These are phyloP conservation scores for Mesopsocus fuscifrons DNA, from an alignment of 2,888 invertebrate species.

Conservation along the genomic window DNA sequence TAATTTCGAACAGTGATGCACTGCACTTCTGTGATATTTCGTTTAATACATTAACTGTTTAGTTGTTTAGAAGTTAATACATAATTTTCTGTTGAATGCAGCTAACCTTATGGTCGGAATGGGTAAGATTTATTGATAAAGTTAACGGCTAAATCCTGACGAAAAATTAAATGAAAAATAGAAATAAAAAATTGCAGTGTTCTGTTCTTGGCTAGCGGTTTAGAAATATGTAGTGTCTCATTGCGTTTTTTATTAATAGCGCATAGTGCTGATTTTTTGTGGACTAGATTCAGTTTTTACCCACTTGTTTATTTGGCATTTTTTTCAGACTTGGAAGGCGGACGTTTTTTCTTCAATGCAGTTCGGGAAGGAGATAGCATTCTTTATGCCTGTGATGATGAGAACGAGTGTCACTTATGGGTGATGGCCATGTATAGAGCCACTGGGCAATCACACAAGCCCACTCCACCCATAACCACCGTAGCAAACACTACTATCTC, in stretches of 20 bases:
- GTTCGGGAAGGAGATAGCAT: conserved; percentile 97
- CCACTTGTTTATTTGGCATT: conserved; percentile 6
- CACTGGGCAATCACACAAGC: conserved; percentile 99
- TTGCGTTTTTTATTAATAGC: too few relatives aligned
- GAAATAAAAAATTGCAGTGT: too few relatives aligned
- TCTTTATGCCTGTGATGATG: conserved; percentile 87
- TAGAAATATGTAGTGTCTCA: too few relatives aligned
- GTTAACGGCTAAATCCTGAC: too few relatives aligned
- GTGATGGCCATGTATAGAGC: conserved; percentile 98
- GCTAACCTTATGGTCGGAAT: conserved; percentile 86
- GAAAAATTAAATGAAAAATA: too few relatives aligned
- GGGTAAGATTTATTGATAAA: conserved; percentile 35
- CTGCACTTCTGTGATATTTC: too few relatives aligned
- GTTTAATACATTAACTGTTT: too few relatives aligned
- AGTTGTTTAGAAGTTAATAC: too few relatives aligned
- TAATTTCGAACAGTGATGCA: too few relatives aligned
- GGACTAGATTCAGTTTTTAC: neutral
- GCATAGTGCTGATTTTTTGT: too few relatives aligned
- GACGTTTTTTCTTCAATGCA: conserved; percentile 93
- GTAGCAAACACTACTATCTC: conserved; percentile 67
- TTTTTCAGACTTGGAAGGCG: conserved; percentile 68
- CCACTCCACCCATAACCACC: conserved; percentile 78
- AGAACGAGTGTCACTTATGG: conserved; percentile 96
- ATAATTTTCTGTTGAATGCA: conserved; percentile 27
- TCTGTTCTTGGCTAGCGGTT: too few relatives aligned